Evolutionary conservation across 2,113 vertebrate species (phyloP).

Genomic region (Catharus minimus): DNA sequence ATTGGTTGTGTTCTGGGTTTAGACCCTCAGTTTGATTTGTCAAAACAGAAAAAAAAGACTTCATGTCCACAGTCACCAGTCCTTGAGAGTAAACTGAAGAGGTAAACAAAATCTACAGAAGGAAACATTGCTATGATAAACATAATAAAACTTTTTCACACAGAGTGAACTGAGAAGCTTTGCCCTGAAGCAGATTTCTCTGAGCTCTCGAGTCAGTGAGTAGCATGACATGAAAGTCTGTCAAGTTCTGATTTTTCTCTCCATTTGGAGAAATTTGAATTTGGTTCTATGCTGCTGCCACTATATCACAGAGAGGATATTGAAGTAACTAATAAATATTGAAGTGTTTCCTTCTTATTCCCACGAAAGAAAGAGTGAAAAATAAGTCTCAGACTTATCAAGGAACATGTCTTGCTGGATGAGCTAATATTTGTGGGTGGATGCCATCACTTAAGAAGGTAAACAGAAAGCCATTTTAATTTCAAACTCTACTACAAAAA

Average conservation of each 20-base stretch:
- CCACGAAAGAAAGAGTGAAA: background rate
- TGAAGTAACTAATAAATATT: background rate
- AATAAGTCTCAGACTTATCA: background rate
- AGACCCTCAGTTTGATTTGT: background rate
- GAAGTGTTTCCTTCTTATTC: background rate
- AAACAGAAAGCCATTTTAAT: constrained; percentile 37
- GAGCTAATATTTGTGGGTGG: background rate
- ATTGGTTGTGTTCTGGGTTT: background rate
- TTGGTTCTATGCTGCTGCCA: background rate
- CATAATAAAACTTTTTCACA: background rate
- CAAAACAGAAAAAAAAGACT: background rate
- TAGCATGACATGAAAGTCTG: background rate
- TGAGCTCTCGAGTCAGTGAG: no score
- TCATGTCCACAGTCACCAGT: background rate
- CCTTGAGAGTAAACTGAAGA: background rate
- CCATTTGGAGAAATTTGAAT: background rate
- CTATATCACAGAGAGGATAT: background rate
- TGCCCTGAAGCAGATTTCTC: background rate
- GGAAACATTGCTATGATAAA: background rate
- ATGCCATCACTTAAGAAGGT: background rate
- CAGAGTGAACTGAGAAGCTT: background rate
- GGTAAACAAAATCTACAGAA: background rate
- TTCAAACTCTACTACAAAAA: constrained; percentile 39
- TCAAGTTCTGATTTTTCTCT: background rate
- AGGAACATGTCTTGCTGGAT: background rate